Conservation (phyloP, 2,888 invertebrate genomes). For the Euproctis similis region DNA sequence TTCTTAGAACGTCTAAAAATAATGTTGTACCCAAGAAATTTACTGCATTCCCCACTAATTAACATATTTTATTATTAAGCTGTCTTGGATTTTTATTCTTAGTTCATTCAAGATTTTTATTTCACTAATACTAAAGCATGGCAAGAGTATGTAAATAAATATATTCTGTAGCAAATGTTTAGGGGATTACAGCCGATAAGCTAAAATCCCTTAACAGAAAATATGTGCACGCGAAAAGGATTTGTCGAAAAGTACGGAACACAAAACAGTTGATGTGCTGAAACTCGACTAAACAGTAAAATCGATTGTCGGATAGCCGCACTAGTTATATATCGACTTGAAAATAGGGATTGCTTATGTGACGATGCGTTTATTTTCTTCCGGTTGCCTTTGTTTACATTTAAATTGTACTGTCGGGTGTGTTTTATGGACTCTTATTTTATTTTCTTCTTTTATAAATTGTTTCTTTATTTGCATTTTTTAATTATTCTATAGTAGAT, state of each 20-base stretch:
- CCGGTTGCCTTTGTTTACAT: not conserved
- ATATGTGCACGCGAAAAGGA: slow-evolving; percentile 14
- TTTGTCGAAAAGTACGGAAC: slow-evolving; percentile 9
- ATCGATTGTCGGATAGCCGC: slow-evolving; percentile 14
- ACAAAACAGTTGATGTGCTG: slow-evolving; percentile 13
- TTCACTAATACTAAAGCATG: no score
- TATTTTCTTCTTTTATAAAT: not conserved
- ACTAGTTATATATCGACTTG: slow-evolving; percentile 10
- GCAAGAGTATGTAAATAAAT: slow-evolving; percentile 7
- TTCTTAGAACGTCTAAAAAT: no score
- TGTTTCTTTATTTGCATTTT: not conserved
- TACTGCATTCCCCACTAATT: no score
- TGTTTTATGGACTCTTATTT: no score
- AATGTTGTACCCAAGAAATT: no score
- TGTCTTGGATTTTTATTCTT: no score
- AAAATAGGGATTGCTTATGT: slow-evolving; percentile 7
- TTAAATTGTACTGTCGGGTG: not conserved
- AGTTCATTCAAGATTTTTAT: no score
- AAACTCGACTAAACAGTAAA: slow-evolving; percentile 17
- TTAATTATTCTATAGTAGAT: no score
- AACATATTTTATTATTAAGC: no score
- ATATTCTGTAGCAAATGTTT: slow-evolving; percentile 16
- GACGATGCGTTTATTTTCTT: slow-evolving; percentile 8
- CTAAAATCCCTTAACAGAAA: slow-evolving; percentile 14
- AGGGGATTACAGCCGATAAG: slow-evolving; percentile 12